Conservation (phyloP, 2,888 invertebrate genomes). For the Cryptocheilus praepositus region DNA sequence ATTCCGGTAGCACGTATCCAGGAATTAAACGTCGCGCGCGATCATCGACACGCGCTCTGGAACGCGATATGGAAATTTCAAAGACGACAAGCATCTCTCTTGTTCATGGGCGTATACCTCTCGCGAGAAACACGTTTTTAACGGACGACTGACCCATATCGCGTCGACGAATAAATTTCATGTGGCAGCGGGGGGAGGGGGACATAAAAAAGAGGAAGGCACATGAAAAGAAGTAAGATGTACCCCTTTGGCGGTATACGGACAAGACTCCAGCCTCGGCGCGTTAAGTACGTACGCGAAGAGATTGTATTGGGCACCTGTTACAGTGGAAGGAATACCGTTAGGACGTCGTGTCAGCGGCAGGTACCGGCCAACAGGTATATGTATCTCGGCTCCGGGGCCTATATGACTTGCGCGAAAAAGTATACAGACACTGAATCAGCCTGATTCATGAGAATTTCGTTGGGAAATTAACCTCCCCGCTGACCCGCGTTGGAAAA, state of each 20-base stretch:
- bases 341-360: constrained; percentile 67
- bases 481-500: too few relatives aligned
- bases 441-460: too few relatives aligned
- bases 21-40: too few relatives aligned
- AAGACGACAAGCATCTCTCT: constrained; percentile 1
- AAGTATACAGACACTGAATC: too few relatives aligned
- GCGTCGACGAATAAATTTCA: constrained; percentile 52
- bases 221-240: constrained; percentile 7
- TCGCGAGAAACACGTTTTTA: constrained; percentile 53
- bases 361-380: constrained; percentile 61
- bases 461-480: too few relatives aligned
- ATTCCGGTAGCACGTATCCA: too few relatives aligned
- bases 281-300: constrained; percentile 45
- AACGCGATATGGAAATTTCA: constrained; percentile 1
- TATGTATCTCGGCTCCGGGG: constrained; percentile 22
- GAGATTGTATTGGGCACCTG: constrained; percentile 69
- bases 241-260: constrained; percentile 8
- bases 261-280: constrained; percentile 26
- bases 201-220: constrained; percentile 6
- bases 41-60: too few relatives aligned
- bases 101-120: not conserved
- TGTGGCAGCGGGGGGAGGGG: not conserved
- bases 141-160: constrained; percentile 67
- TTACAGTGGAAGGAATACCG: constrained; percentile 69
- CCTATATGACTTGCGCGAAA: too few relatives aligned